A percentile compares a stretch with the other conserved stretches of the same genome.
Evolutionary conservation across 1,140 invertebrate species (phyloP).

Genomic region (Drosophila grimshawi): DNA sequence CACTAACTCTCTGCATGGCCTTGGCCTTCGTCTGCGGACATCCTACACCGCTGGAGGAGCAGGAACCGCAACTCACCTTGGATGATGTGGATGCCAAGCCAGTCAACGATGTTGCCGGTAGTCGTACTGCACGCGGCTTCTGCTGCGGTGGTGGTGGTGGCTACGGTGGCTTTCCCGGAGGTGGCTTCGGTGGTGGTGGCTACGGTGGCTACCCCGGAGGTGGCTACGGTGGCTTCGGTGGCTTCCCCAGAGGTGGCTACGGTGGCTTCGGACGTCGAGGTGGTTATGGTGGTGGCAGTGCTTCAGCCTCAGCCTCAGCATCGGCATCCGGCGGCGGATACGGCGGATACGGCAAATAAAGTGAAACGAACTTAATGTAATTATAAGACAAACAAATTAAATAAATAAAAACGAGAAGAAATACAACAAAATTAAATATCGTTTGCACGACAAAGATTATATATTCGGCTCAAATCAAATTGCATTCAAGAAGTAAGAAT

Average conservation of each 20-base stretch:
- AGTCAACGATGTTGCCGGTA: conserved; percentile 37
- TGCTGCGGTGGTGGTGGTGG: conserved; percentile 38
- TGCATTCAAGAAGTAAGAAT: too few relatives aligned
- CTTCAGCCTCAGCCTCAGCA: conserved; percentile 53
- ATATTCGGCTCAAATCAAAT: too few relatives aligned
- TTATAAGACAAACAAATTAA: conserved; percentile 8
- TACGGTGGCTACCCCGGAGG: conserved; percentile 17
- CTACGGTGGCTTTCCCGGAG: conserved; percentile 15
- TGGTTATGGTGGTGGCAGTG: conserved; percentile 27
- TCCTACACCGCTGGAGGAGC: conserved; percentile 37
- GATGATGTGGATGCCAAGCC: conserved; percentile 51
- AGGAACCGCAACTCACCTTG: conserved; percentile 41
- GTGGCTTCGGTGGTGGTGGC: conserved; percentile 29
- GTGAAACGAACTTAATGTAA: conserved; percentile 14
- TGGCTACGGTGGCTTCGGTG: conserved; percentile 41
- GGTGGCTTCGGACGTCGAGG: conserved; percentile 1
- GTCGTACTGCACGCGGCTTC: conserved; percentile 46
- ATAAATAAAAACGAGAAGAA: neutral
- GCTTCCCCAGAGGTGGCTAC: conserved; percentile 36
- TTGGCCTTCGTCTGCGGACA: conserved; percentile 31
- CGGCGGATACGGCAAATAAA: conserved; percentile 18
- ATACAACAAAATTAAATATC: neutral
- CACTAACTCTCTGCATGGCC: conserved; percentile 30
- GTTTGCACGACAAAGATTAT: too few relatives aligned
- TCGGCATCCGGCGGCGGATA: conserved; percentile 16